Conservation (phyloP, 1,140 invertebrate genomes). For the Samia ricini region DNA sequence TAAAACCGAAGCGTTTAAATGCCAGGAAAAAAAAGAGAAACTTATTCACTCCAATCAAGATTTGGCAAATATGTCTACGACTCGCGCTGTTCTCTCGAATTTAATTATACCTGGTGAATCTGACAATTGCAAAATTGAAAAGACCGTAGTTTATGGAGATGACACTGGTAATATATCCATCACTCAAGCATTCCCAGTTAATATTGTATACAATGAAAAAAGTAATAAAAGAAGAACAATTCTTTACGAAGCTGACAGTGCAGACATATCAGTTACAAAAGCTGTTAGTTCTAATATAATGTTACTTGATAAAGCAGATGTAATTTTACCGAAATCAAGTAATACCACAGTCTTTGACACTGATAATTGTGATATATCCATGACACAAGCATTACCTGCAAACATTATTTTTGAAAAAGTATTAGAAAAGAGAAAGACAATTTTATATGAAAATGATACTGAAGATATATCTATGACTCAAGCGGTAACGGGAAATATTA, state of each 20-base stretch:
- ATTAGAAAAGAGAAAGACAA: conserved; percentile 5
- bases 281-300: conserved; percentile 12
- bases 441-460: conserved; percentile 7
- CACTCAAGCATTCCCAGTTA: conserved; percentile 13
- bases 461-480: conserved; percentile 12
- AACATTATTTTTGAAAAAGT: conserved; percentile 8
- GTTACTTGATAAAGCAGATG: neutral
- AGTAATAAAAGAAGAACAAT: conserved; percentile 26
- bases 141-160: conserved; percentile 19
- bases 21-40: neutral
- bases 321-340: conserved; percentile 9
- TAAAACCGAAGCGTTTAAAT: conserved; percentile 5
- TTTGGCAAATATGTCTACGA: conserved; percentile 16
- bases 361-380: conserved; percentile 20
- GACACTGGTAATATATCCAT: conserved; percentile 23
- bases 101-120: neutral
- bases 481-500: neutral
- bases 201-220: neutral
- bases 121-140: neutral
- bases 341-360: conserved; percentile 19
- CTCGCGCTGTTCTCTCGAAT: conserved; percentile 18
- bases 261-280: conserved; percentile 32
- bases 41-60: neutral
- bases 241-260: conserved; percentile 17
- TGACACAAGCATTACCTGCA: conserved; percentile 21